phyloP scores from a whole-genome alignment of 2,888 invertebrate genomes.

The Hydropsyche betteni region DNA sequence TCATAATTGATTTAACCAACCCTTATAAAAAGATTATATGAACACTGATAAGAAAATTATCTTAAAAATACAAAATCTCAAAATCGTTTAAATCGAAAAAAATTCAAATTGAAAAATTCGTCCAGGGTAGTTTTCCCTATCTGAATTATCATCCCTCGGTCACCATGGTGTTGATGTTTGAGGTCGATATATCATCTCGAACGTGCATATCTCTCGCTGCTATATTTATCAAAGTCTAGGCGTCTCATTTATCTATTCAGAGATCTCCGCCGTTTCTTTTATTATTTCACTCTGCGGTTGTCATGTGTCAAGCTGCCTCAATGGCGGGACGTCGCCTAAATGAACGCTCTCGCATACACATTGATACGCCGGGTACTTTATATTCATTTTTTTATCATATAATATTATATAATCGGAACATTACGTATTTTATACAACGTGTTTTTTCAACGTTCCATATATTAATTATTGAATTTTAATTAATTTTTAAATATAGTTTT shows the following conservation, averaged over 20 bases:
- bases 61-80: no score
- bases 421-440: no score
- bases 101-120: no score
- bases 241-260: constrained; percentile 44
- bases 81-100: no score
- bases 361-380: constrained; percentile 5
- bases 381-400: constrained; percentile 11
- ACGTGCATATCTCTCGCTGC: constrained; percentile 34
- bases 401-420: neutral
- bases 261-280: constrained; percentile 43
- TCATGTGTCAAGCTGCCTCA: constrained; percentile 42
- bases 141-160: constrained; percentile 23
- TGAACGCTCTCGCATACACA: constrained; percentile 31
- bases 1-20: no score
- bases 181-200: constrained; percentile 42
- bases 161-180: constrained; percentile 31
- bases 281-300: constrained; percentile 44
- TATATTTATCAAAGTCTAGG: constrained; percentile 45
- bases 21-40: no score
- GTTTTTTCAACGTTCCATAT: no score
- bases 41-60: no score
- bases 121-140: no score
- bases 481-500: neutral
- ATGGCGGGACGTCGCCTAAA: constrained; percentile 43
- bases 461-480: no score